A percentile compares a stretch with the other conserved stretches of the same genome.
Conservation (phyloP, 2,797 vertebrate species). For the Pseudomugil tenellus region DNA sequence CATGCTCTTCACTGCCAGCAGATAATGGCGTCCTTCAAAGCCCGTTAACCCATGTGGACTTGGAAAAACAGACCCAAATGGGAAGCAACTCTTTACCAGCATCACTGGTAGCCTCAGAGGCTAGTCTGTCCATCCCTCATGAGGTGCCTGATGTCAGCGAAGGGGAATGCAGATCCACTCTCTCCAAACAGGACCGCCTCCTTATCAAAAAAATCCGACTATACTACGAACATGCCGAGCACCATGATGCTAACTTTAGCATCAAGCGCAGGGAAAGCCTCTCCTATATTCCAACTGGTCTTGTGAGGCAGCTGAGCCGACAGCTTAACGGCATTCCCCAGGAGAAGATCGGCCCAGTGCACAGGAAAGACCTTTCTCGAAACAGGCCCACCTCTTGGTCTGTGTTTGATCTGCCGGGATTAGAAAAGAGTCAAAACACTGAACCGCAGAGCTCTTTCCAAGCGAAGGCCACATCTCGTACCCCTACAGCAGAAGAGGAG, state of each 20-base stretch:
- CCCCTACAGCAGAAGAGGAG: conserved; percentile 70
- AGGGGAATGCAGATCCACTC: conserved; percentile 79
- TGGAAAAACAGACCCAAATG: conserved; percentile 66
- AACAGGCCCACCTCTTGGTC: conserved; percentile 83
- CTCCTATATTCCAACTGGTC: conserved; percentile 93
- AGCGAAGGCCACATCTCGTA: conserved; percentile 32
- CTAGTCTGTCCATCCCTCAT: background rate
- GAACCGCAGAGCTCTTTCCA: conserved; percentile 27
- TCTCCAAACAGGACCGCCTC: conserved; percentile 89
- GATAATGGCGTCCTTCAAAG: conserved; percentile 81
- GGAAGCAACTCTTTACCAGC: conserved; percentile 54
- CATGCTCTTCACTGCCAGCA: conserved; percentile 72
- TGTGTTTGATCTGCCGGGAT: conserved; percentile 82
- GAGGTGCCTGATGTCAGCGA: conserved; percentile 44
- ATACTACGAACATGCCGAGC: conserved; percentile 91
- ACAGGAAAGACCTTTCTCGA: conserved; percentile 54
- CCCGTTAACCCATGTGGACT: conserved; percentile 80
- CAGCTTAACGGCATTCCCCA: conserved; percentile 85
- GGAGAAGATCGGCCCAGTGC: conserved; percentile 58
- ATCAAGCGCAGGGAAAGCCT: conserved; percentile 93
- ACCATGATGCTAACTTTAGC: conserved; percentile 88
- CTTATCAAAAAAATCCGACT: conserved; percentile 91
- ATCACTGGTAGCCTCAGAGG: conserved; percentile 4
- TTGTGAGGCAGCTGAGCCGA: conserved; percentile 89
- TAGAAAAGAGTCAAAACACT: conserved; percentile 57